Percentiles rank a stretch among this genome's conserved stretches.
phyloP scores from a whole-genome alignment of 2,113 vertebrate species.

The Onychorhynchus coronatus region DNA sequence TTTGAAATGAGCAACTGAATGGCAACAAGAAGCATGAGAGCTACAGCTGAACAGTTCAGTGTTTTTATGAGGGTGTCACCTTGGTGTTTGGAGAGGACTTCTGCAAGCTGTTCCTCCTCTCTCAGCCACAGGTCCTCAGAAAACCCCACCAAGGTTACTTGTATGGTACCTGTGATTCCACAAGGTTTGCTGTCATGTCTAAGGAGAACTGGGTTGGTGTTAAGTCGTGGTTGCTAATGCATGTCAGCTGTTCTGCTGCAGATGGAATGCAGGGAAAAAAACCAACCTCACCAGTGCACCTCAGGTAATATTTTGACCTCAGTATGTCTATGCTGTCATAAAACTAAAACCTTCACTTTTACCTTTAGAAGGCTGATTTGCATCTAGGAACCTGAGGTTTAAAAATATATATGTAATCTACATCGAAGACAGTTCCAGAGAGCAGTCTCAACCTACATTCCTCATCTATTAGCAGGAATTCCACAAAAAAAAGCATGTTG shows the following conservation, averaged over 20 bases:
- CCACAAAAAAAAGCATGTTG: background rate
- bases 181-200: background rate
- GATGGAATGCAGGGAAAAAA: background rate
- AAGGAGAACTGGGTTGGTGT: background rate
- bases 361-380: background rate
- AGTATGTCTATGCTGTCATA: background rate
- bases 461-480: background rate
- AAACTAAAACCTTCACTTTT: background rate
- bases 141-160: background rate
- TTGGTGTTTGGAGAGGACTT: background rate
- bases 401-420: background rate
- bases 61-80: background rate
- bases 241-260: background rate
- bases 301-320: background rate
- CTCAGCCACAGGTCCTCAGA: background rate
- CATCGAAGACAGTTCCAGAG: background rate
- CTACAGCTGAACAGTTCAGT: background rate
- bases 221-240: background rate
- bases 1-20: background rate
- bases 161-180: background rate
- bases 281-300: background rate
- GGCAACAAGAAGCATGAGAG: background rate
- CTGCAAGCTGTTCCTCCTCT: background rate
- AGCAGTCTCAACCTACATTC: background rate
- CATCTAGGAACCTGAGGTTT: background rate